Conservation (phyloP, 2,888 invertebrate genomes). For the Lacanobia wlatinum region DNA sequence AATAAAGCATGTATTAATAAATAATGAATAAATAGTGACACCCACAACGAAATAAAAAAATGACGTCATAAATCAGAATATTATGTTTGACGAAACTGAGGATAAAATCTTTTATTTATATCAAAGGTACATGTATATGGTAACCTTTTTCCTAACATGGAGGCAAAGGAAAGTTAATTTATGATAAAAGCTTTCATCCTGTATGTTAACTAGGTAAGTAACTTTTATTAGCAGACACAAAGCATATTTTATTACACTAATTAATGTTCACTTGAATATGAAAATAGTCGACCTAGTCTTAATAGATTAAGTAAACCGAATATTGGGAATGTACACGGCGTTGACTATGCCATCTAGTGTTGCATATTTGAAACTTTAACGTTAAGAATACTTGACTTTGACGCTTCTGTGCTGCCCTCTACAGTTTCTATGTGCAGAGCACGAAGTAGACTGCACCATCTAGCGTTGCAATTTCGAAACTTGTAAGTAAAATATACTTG, state of each 20-base stretch:
- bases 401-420: too few species aligned
- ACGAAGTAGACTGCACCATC: too few species aligned
- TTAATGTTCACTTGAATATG: slow-evolving; percentile 15
- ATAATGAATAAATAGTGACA: too few species aligned
- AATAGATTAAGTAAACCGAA: background rate
- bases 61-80: background rate
- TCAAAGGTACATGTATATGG: background rate
- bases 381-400: too few species aligned
- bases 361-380: too few species aligned
- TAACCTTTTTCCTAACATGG: slow-evolving; percentile 23
- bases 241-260: slow-evolving; percentile 27
- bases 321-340: too few species aligned
- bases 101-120: background rate
- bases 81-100: background rate
- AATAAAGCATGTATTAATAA: too few species aligned
- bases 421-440: too few species aligned
- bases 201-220: slow-evolving; percentile 45
- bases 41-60: background rate
- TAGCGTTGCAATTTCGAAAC: too few species aligned
- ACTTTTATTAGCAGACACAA: slow-evolving; percentile 39
- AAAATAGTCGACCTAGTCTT: slow-evolving; percentile 8
- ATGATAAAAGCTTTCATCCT: slow-evolving; percentile 60
- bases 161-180: slow-evolving; percentile 55
- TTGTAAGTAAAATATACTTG: too few species aligned
- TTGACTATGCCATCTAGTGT: too few species aligned